phyloP scores from a whole-genome alignment of 2,888 invertebrate genomes.

The Amphipoea lucens region DNA sequence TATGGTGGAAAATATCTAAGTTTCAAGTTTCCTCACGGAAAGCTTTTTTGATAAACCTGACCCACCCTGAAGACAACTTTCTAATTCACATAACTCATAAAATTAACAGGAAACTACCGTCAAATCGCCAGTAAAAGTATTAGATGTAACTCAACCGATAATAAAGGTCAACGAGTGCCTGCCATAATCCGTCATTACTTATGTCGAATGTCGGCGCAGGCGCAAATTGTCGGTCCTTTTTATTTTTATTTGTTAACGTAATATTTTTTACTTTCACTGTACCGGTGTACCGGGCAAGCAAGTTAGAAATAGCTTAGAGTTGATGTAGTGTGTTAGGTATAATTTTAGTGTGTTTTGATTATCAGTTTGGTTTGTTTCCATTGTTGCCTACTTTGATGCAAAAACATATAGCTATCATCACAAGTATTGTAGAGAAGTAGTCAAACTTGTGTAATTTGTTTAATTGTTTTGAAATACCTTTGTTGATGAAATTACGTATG shows the following conservation, averaged over 20 bases:
- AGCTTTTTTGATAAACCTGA: not conserved
- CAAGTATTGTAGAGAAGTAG: not conserved
- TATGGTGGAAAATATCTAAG: not conserved
- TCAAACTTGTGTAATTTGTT: not conserved
- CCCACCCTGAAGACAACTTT: not conserved
- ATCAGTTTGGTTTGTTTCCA: not conserved
- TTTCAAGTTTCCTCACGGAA: not conserved
- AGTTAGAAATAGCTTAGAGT: conserved; percentile 24
- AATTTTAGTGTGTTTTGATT: conserved; percentile 37
- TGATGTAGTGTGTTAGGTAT: conserved; percentile 32
- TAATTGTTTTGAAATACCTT: not conserved
- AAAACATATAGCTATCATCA: not conserved
- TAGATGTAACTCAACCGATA: not conserved
- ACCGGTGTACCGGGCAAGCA: conserved; percentile 7
- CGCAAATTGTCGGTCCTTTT: conserved; percentile 35
- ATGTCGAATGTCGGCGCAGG: conserved; percentile 31
- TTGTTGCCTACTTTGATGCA: not conserved
- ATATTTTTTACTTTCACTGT: conserved; percentile 68
- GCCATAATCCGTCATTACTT: conserved; percentile 45
- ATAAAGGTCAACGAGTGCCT: conserved; percentile 49
- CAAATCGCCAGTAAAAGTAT: conserved; percentile 27
- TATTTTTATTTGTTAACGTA: conserved; percentile 47
- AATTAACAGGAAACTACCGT: not conserved
- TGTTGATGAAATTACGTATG: not conserved
- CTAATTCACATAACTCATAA: conserved; percentile 1